Evolutionary conservation across 2,797 vertebrate species (phyloP).

Genomic region (Heliangelus exortis): DNA sequence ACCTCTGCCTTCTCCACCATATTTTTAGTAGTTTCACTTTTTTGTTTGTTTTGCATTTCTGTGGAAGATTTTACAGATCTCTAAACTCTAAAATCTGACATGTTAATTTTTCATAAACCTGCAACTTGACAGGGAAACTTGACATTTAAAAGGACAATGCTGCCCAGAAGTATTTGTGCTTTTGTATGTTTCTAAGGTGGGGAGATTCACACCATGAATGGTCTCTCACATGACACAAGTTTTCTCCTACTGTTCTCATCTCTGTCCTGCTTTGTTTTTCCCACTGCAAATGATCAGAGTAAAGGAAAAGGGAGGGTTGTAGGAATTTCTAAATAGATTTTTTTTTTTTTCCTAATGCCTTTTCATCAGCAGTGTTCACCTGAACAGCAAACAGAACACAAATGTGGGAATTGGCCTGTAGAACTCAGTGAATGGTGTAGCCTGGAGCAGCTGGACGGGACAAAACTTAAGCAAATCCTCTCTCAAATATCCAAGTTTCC

Average conservation of each 20-base stretch:
- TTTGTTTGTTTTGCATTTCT: neutral
- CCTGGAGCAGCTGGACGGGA: neutral
- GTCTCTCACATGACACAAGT: neutral
- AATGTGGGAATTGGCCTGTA: neutral
- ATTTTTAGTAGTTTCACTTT: neutral
- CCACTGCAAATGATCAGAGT: neutral
- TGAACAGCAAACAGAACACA: neutral
- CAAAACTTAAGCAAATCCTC: neutral
- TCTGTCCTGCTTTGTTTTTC: neutral
- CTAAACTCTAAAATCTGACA: neutral
- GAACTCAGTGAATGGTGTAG: neutral
- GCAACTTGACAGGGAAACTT: neutral
- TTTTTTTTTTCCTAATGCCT: neutral
- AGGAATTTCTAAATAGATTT: neutral
- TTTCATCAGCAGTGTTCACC: neutral
- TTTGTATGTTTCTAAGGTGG: neutral
- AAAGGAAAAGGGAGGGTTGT: neutral
- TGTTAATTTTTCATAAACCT: neutral
- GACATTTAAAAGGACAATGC: neutral
- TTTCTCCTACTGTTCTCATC: neutral
- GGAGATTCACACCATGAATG: neutral
- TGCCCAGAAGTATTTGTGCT: neutral
- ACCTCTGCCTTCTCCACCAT: neutral
- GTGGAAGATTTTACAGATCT: neutral
- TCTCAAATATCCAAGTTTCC: neutral